These are phyloP conservation scores for Keiferia lycopersicella DNA, from an alignment of 2,888 invertebrate species.

Conservation along the genomic window DNA sequence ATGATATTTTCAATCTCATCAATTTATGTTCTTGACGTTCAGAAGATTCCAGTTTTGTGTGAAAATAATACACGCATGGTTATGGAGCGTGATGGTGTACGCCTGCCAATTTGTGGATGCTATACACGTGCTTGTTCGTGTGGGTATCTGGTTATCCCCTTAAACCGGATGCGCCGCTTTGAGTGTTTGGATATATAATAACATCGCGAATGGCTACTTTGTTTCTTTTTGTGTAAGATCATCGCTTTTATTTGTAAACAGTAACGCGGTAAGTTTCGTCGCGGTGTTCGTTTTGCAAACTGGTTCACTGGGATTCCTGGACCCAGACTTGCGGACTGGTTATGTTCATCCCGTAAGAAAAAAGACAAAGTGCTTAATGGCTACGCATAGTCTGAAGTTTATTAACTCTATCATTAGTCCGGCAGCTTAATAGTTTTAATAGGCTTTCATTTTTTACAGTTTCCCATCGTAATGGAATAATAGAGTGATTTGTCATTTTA, in stretches of 20 bases:
- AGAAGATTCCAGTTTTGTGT: conserved; percentile 11
- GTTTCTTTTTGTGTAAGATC: conserved; percentile 47
- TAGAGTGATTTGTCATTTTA: conserved; percentile 23
- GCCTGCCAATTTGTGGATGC: conserved; percentile 57
- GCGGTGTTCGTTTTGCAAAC: conserved; percentile 35
- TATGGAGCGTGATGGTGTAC: conserved; percentile 28
- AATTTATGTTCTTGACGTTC: conserved; percentile 25
- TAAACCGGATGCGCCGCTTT: conserved; percentile 60
- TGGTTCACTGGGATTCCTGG: conserved; percentile 31
- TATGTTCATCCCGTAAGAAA: conserved; percentile 16
- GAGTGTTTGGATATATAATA: conserved; percentile 47
- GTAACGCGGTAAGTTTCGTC: conserved; percentile 34
- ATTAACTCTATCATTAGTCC: conserved; percentile 13
- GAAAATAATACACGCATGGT: neutral
- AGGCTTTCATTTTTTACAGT: conserved; percentile 19
- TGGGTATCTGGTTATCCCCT: conserved; percentile 60
- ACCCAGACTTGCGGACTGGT: neutral
- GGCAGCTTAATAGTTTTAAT: conserved; percentile 11
- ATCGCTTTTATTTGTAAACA: conserved; percentile 47
- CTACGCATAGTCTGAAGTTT: neutral
- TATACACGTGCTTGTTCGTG: conserved; percentile 48
- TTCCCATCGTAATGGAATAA: conserved; percentile 24
- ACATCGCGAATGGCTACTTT: conserved; percentile 39
- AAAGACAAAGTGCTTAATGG: conserved; percentile 19
- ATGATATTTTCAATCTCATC: conserved; percentile 30